Percentiles rank a stretch among this genome's conserved stretches.
Evolutionary conservation across 1,140 invertebrate species (phyloP).

Genomic region (Steinernema khuongi): DNA sequence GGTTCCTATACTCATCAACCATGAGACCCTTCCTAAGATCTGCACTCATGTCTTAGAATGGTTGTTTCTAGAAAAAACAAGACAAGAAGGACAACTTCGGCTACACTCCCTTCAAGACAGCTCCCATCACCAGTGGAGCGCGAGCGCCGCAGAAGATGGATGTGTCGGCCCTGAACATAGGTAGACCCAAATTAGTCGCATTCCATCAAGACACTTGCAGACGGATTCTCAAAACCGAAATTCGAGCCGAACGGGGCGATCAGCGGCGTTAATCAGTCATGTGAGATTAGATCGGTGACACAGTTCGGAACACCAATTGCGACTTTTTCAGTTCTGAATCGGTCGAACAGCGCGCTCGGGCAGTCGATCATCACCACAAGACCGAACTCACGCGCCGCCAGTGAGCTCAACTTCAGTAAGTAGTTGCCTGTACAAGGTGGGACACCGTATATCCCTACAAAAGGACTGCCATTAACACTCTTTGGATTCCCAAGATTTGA

Average conservation of each 20-base stretch:
- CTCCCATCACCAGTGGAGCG: neutral
- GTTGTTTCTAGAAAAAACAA: neutral
- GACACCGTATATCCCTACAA: too few relatives aligned
- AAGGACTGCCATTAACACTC: too few relatives aligned
- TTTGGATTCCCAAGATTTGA: too few relatives aligned
- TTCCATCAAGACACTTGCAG: neutral
- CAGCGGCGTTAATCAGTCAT: neutral
- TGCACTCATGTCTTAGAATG: neutral
- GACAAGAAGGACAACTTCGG: conserved; percentile 10
- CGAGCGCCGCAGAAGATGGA: conserved; percentile 2
- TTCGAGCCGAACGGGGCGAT: conserved; percentile 5
- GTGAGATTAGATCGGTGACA: conserved; percentile 10
- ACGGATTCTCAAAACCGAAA: neutral
- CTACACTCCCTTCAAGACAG: neutral
- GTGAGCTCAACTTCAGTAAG: conserved; percentile 11
- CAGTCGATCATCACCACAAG: neutral
- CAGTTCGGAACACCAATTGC: neutral
- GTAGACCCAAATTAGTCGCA: neutral
- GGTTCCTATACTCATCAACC: too few relatives aligned
- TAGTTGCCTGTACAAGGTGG: neutral
- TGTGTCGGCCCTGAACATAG: neutral
- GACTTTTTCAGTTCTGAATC: neutral
- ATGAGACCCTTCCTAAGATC: too few relatives aligned
- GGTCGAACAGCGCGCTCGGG: conserved; percentile 7
- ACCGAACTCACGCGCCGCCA: conserved; percentile 2